Evolutionary conservation across 92 coral and sea anemone species (phyloP), one percentile per base, ranked within the genome.

Genomic region (Palythoa heliodiscus): DNA sequence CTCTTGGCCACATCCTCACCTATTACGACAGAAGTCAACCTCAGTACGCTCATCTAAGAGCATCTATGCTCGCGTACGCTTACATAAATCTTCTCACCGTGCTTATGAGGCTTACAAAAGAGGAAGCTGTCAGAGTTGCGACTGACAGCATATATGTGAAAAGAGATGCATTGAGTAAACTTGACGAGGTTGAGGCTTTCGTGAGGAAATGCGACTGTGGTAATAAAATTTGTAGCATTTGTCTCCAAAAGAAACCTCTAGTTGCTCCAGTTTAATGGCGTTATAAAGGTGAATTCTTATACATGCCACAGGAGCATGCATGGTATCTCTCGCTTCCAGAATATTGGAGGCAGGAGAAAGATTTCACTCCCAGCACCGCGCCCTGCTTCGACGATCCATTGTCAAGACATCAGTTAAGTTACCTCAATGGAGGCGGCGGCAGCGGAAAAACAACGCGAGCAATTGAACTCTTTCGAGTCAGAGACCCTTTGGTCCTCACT

Each of bases 401-500:
- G 48, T 43, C 48, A 14, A 58, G 75, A 13, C 88, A 86, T 24
- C 16, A 24, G 11, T 37, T 76, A 0, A 50, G 75, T 23, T 76
- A 86, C 22, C 75, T 86, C 0, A 86, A 86, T 23, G 77, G 88
- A 0, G 88, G 88, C 2, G 88, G 88, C 0, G 84, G 70, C 1
- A 2, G 35, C 3, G 84, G 88, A 0, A 66, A 86, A 66, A 76
- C 83, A 37, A 85, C 88, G 3, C 64, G 76, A 7, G 83, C 35
- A 29, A 29, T 29, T 0, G 35, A 29, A 29, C 35, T 29, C 0
- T 29, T 29, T 1, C 35, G 35, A 0, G 35, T 29, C 35, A 29
- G 16, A 4, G 23, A n/a, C 76, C 25, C 83, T 67, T 2, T 40
- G 25, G 1, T 82, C 47, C 2, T 14, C n/a, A 25, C 39, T 64